phyloP scores from a whole-genome alignment of 2,113 vertebrate genomes.

The Poeciliopsis turrubarensis region DNA sequence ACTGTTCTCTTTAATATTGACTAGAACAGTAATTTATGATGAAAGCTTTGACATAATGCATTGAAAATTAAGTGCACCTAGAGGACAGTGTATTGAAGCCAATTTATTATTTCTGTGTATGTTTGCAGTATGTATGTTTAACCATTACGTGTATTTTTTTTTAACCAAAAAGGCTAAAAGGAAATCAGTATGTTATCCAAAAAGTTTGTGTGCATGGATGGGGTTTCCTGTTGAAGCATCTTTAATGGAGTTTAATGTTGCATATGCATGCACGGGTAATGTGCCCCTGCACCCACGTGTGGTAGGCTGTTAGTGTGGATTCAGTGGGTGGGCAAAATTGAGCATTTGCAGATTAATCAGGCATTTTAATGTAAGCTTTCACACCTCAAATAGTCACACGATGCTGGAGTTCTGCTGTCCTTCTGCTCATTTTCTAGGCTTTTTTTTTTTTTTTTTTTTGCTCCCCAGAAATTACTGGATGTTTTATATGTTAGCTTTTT shows the following conservation, averaged over 20 bases:
- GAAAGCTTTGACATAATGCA: background rate
- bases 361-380: slow-evolving; percentile 11
- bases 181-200: background rate
- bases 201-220: background rate
- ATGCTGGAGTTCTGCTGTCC: background rate
- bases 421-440: background rate
- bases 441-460: background rate
- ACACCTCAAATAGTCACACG: background rate
- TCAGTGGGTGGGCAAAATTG: slow-evolving; percentile 14
- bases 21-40: background rate
- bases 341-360: slow-evolving; percentile 18
- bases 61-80: background rate
- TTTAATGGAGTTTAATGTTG: background rate
- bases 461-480: background rate
- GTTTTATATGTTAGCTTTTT: background rate
- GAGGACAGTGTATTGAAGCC: background rate
- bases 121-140: background rate
- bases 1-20: background rate
- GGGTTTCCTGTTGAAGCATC: background rate
- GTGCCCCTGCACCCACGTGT: slow-evolving; percentile 14
- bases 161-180: background rate
- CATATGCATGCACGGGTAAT: slow-evolving; percentile 8
- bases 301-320: slow-evolving; percentile 24
- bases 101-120: background rate
- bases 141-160: background rate